Base-by-base conservation (phyloP, 2,888 invertebrate species). In the Drosophila siamana region DNA sequence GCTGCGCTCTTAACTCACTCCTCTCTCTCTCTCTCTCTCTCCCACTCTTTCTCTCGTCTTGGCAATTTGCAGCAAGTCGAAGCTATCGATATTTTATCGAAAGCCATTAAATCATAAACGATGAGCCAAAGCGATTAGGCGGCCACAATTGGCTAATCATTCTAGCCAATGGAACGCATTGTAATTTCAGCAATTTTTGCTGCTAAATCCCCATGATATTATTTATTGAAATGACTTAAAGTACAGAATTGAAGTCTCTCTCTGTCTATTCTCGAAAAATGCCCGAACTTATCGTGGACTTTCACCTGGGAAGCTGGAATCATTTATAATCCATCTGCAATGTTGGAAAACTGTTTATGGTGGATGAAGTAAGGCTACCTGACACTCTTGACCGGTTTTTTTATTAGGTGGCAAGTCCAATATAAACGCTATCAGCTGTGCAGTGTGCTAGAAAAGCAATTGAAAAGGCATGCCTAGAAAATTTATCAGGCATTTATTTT, bases 401-500 rank as follows among this genome's bases (percentile, higher is more conserved):
- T 33, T n/a, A 54, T 59, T 22, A 51, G 41, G 41, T 73, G 38
- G 40, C 28, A 24, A 40, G 51, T 52, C n/a, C 40, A 40, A 38
- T 50, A 62, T 30, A 59, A 54, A 47, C 40, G 51, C 44, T 61
- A 60, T 56, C 64, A 52, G 40, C 28, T n/a, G 7, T 54, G 26
- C 41, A 13, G 9, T 60, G 55, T 41, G n/a, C n/a, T 54, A 40
- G 51, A 24, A 57, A 71, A 59, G 41, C 69, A 69, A 84, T 70
- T 69, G 61, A 84, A 78, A 80, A 60, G 50, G 46, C 38, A 24
- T 70, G 67, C 48, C 51, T 41, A 64, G 60, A 52, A 56, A 61
- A 62, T 64, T 71, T 82, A 85, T 85, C 82, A 82, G 66, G 13
- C 46, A 48, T 48, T 30, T 3, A 48, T 48, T 30, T 3, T 8